These are phyloP conservation scores for Cherax destructor DNA, from an alignment of 1,140 invertebrate genomes.

Conservation along the genomic window DNA sequence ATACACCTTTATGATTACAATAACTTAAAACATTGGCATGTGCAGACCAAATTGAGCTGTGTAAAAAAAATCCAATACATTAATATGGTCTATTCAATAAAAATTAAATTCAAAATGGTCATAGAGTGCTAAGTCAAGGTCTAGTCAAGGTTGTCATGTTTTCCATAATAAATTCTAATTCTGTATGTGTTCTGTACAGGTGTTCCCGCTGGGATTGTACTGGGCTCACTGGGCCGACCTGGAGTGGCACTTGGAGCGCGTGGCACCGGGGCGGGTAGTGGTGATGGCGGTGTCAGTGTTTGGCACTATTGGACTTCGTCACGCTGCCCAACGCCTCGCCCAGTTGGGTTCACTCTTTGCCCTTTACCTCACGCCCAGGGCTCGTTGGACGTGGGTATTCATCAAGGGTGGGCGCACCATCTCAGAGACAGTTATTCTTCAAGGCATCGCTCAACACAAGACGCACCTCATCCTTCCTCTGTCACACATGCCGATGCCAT, in stretches of 20 bases:
- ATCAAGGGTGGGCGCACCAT: conserved; percentile 70
- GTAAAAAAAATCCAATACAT: no score
- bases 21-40: no score
- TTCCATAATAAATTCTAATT: background rate
- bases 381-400: conserved; percentile 70
- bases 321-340: conserved; percentile 32
- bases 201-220: conserved; percentile 61
- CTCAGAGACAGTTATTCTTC: conserved; percentile 46
- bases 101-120: no score
- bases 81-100: no score
- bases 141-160: no score
- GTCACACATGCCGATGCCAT: conserved; percentile 2
- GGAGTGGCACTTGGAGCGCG: conserved; percentile 65
- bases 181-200: background rate
- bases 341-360: conserved; percentile 56
- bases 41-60: no score
- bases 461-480: conserved; percentile 33
- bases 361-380: conserved; percentile 34
- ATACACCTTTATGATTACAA: no score
- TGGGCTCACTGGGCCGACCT: conserved; percentile 67
- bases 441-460: conserved; percentile 22
- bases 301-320: conserved; percentile 57
- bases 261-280: conserved; percentile 56
- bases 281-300: conserved; percentile 46
- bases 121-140: no score